These are phyloP conservation scores for Sinentomon sp. DNA, from an alignment of 2,888 invertebrate genomes.

Conservation along the genomic window DNA sequence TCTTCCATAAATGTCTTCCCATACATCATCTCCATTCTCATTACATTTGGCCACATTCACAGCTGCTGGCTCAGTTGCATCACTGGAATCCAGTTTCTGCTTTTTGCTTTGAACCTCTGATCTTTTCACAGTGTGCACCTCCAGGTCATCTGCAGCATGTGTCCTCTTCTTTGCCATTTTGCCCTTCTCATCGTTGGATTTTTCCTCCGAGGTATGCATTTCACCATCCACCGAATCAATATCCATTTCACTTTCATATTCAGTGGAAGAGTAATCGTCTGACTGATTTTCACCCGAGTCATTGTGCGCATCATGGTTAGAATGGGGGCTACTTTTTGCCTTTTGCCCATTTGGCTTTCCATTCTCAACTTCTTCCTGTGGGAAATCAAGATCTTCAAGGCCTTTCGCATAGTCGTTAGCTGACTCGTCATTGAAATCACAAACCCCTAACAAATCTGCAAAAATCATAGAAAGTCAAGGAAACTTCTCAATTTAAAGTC, in stretches of 20 bases:
- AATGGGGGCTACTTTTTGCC: slow-evolving; percentile 28
- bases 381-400: too few species aligned
- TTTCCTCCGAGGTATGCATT: slow-evolving; percentile 2
- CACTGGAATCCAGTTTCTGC: slow-evolving; percentile 1
- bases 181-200: slow-evolving; percentile 3
- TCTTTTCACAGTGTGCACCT: slow-evolving; percentile 12
- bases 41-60: slow-evolving; percentile 1
- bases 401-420: too few species aligned
- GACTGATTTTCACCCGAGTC: slow-evolving; percentile 9
- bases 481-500: too few species aligned
- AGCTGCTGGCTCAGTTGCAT: background rate
- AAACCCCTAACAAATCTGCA: slow-evolving; percentile 39
- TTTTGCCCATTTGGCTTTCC: slow-evolving; percentile 27
- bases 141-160: slow-evolving; percentile 10
- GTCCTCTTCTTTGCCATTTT: slow-evolving; percentile 10
- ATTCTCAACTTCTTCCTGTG: slow-evolving; percentile 30
- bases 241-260: slow-evolving; percentile 11
- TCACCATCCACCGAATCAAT: slow-evolving; percentile 8
- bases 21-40: slow-evolving; percentile 21
- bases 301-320: slow-evolving; percentile 13
- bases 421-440: slow-evolving; percentile 24
- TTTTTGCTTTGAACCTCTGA: slow-evolving; percentile 7
- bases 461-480: slow-evolving; percentile 5
- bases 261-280: slow-evolving; percentile 10
- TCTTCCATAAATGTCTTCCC: slow-evolving; percentile 87